Evolutionary conservation across 2,888 invertebrate species (phyloP).

Genomic region (Hesperia comma): DNA sequence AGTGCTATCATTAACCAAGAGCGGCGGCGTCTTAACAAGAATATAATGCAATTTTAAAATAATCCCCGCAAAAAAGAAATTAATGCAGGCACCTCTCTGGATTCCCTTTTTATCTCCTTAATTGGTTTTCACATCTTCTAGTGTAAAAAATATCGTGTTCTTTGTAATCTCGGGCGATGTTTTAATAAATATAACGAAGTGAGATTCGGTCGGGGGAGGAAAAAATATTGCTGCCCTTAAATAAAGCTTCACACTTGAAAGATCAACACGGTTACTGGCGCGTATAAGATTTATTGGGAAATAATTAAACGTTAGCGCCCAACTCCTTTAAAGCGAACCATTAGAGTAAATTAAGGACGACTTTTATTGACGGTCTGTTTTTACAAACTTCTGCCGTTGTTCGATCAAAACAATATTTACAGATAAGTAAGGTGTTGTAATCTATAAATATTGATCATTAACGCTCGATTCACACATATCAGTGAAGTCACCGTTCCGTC

Average conservation of each 20-base stretch:
- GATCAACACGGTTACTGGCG: conserved; percentile 74
- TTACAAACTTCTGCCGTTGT: conserved; percentile 28
- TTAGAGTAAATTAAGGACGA: conserved; percentile 59
- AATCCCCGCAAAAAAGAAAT: conserved; percentile 84
- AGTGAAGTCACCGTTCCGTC: too few species aligned
- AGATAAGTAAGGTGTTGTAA: too few species aligned
- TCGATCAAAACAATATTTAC: background rate
- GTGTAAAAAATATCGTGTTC: conserved; percentile 84
- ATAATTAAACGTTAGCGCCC: conserved; percentile 70
- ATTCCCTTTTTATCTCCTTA: conserved; percentile 84
- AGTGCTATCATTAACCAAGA: conserved; percentile 81
- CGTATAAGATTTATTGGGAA: conserved; percentile 77
- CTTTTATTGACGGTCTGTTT: conserved; percentile 33
- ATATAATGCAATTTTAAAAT: conserved; percentile 85
- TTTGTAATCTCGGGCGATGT: conserved; percentile 84
- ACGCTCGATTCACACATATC: too few species aligned
- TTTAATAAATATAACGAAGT: conserved; percentile 85
- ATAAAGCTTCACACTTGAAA: conserved; percentile 82
- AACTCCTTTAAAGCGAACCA: conserved; percentile 65
- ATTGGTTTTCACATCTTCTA: conserved; percentile 85
- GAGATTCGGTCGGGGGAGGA: conserved; percentile 66
- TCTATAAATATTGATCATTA: too few species aligned
- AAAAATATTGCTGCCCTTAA: conserved; percentile 81
- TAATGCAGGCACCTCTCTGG: conserved; percentile 83
- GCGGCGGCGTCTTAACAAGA: conserved; percentile 81